Conservation (phyloP, 1,140 invertebrate species). For the Drosophila neocordata region DNA sequence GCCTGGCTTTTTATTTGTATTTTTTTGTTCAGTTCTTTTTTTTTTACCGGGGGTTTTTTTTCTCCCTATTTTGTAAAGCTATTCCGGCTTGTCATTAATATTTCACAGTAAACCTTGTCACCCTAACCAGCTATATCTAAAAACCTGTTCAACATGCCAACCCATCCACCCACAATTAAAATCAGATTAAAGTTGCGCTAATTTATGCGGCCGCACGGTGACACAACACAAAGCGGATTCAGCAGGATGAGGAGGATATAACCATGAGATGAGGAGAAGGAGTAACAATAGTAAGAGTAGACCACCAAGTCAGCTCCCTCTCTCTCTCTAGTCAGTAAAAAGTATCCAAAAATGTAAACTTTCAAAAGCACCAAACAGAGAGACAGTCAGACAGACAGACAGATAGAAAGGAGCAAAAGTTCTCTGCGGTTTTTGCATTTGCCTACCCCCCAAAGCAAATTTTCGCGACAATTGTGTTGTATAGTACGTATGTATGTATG, state of each 20-base stretch:
- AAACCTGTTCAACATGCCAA: not conserved
- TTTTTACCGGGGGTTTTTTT: not conserved
- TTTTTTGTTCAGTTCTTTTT: slow-evolving; percentile 32
- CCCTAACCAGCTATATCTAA: not conserved
- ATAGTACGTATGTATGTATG: too few species aligned
- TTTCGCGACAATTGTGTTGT: slow-evolving; percentile 16
- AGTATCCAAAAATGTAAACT: slow-evolving; percentile 25
- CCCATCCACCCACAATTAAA: slow-evolving; percentile 69
- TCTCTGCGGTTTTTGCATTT: slow-evolving; percentile 4
- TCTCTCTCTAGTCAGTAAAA: not conserved
- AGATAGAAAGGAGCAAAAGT: not conserved
- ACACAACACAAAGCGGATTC: slow-evolving; percentile 71
- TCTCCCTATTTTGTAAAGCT: not conserved
- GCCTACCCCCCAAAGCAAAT: not conserved
- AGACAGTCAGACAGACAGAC: slow-evolving; percentile 11
- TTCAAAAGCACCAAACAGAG: slow-evolving; percentile 28
- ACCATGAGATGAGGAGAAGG: not conserved
- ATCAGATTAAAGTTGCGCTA: slow-evolving; percentile 80
- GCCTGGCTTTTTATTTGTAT: slow-evolving; percentile 21
- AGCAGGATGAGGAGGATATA: slow-evolving; percentile 20
- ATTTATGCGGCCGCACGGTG: slow-evolving; percentile 78
- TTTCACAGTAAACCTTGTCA: slow-evolving; percentile 52
- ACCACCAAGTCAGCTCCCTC: not conserved
- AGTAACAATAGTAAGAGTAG: not conserved
- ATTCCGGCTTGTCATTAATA: slow-evolving; percentile 64